Conservation (phyloP, 2,113 vertebrate genomes). For the Corythaeola cristata region DNA sequence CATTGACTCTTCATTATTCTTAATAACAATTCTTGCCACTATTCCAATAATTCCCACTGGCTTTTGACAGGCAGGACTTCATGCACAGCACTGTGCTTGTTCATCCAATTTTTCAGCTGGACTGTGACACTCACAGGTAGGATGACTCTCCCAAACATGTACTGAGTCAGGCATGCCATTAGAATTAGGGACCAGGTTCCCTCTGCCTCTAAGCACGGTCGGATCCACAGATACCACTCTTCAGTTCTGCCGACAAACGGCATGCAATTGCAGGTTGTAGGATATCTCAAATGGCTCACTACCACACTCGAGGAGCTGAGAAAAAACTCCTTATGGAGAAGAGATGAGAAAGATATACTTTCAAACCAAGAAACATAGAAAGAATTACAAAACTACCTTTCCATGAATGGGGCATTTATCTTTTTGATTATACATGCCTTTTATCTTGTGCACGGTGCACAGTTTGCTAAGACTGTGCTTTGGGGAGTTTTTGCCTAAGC, state of each 20-base stretch:
- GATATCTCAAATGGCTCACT: not conserved
- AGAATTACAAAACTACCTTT: not conserved
- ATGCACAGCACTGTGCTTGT: not conserved
- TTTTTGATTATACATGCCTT: not conserved
- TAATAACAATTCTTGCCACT: not conserved
- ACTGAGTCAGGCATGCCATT: fast-evolving
- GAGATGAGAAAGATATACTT: not conserved
- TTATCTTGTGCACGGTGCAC: not conserved
- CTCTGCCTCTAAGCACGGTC: not conserved
- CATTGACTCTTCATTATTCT: not conserved
- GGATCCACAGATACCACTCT: not conserved
- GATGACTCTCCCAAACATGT: not conserved
- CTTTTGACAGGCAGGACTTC: not conserved
- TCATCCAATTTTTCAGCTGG: not conserved
- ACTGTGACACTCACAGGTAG: not conserved
- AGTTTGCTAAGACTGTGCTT: not conserved
- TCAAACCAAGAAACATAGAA: not conserved
- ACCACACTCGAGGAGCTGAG: not conserved
- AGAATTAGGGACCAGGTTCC: not conserved
- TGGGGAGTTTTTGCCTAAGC: not conserved
- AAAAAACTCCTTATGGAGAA: not conserved
- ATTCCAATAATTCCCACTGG: not conserved
- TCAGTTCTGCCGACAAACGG: not conserved
- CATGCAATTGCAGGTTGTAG: not conserved
- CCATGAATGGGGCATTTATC: not conserved